A percentile compares a stretch with the other conserved stretches of the same genome.
Evolutionary conservation across 2,113 vertebrate genomes (phyloP).

Genomic region (Callaeas wilsoni): DNA sequence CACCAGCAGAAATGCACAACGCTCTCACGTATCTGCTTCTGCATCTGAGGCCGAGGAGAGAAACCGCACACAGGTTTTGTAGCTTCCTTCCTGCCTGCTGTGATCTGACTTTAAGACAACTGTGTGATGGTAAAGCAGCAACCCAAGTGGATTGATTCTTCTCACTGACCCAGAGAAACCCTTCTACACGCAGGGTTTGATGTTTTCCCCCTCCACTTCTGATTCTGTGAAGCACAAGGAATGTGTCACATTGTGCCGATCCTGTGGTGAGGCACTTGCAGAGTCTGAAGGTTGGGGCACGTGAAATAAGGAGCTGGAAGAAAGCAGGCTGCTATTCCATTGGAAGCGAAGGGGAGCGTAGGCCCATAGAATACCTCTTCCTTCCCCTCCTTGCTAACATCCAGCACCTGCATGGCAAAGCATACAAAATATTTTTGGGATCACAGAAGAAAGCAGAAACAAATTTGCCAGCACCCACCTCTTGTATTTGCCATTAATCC

Average conservation of each 20-base stretch:
- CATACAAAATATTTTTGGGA: background rate
- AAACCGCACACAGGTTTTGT: background rate
- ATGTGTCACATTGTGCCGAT: constrained; percentile 79
- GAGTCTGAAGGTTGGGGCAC: constrained; percentile 91
- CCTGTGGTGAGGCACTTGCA: constrained; percentile 95
- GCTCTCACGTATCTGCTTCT: background rate
- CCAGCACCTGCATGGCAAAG: constrained; percentile 81
- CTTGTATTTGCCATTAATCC: background rate
- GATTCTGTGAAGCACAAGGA: background rate
- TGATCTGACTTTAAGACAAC: constrained; percentile 44
- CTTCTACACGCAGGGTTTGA: background rate
- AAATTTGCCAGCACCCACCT: background rate
- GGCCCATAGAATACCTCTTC: constrained; percentile 97
- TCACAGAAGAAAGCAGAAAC: background rate
- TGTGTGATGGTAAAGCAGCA: constrained; percentile 52
- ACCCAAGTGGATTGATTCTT: background rate
- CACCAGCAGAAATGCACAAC: constrained; percentile 6
- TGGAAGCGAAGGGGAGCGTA: constrained; percentile 92
- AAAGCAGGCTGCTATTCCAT: constrained; percentile 92
- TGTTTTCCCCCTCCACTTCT: background rate
- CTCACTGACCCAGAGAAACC: background rate
- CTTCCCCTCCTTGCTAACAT: constrained; percentile 90
- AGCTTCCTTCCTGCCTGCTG: background rate
- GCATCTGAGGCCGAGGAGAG: background rate
- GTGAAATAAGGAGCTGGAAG: constrained; percentile 92